Base-by-base conservation (phyloP, 2,113 vertebrate genomes). In the Albula goreensis region DNA sequence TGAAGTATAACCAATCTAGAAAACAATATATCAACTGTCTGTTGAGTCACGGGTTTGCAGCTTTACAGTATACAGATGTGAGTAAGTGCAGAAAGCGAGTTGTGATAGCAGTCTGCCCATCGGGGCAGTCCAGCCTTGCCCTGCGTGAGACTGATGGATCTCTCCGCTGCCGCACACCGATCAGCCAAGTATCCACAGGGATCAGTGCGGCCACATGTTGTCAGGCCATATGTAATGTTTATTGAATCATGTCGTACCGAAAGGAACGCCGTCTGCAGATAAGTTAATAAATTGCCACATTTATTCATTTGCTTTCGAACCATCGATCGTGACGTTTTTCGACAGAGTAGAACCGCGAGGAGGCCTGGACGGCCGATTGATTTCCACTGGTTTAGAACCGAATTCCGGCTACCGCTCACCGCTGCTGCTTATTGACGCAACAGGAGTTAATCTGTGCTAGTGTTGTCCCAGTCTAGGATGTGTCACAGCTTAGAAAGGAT, bases 291-390 rank as follows among this genome's bases (percentile, higher is more conserved):
- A 78, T 57, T 7, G 51, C 77, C 41, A 10, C 2, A 41, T 53
- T 22, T 85, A 85, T 85, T 57, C 77, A 79, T 85, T 79, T 85
- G 41, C 74, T 41, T 78, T 25, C n/a, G 52, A 60, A 25, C 19
- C 84, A 60, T 85, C 17, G 74, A 79, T 85, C 13, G 52, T 41
- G 50, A 25, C 52, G 60, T 11, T 74, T 84, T 84, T 19, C 15
- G 25, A 53, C 48, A 78, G 66, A 3, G 19, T 5, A 8, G 50
- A 70, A 51, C 79, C 79, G 22, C 79, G 51, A 51, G 50, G 57
- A 63, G 5, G 10, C 57, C 81, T 10, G 0, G 17, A 56, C 22
- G 56, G 63, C 49, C 2, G 17, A 19, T 49, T 60, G 31, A 11
- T 83, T 12, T 3, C 57, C 19, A 22, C 13, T 48, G 78, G 3